Percentiles rank a stretch among this genome's conserved stretches.
These are phyloP conservation scores for Leptopilina myrica DNA, from an alignment of 2,888 invertebrate species.

Conservation along the genomic window DNA sequence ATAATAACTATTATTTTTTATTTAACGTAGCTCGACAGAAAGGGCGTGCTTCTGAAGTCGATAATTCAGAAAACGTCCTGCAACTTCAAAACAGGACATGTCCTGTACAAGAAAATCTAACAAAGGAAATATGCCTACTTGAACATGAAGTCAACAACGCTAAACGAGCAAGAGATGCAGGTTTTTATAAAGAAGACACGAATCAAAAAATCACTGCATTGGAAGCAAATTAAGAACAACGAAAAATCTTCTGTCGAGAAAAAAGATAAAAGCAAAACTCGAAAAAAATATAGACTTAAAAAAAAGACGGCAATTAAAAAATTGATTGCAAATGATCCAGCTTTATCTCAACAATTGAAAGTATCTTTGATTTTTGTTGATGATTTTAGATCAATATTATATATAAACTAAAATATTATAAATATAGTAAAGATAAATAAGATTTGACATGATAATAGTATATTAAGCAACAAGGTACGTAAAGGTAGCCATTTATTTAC, in stretches of 20 bases:
- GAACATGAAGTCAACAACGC: conserved; percentile 24
- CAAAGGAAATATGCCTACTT: conserved; percentile 27
- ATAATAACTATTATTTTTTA: neutral
- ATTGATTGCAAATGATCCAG: conserved; percentile 10
- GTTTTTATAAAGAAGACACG: conserved; percentile 35
- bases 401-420: too few relatives aligned
- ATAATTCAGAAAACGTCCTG: neutral
- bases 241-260: conserved; percentile 23
- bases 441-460: too few relatives aligned
- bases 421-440: too few relatives aligned
- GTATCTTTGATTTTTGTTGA: too few relatives aligned
- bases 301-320: conserved; percentile 27
- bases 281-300: neutral
- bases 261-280: neutral
- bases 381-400: too few relatives aligned
- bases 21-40: neutral
- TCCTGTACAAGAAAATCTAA: conserved; percentile 40
- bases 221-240: conserved; percentile 4
- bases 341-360: conserved; percentile 15
- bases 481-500: too few relatives aligned
- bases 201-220: conserved; percentile 29
- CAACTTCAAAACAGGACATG: neutral
- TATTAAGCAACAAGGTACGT: too few relatives aligned
- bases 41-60: neutral
- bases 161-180: conserved; percentile 26